phyloP scores from a whole-genome alignment of 2,888 invertebrate genomes.

The Choreutis nemorana region DNA sequence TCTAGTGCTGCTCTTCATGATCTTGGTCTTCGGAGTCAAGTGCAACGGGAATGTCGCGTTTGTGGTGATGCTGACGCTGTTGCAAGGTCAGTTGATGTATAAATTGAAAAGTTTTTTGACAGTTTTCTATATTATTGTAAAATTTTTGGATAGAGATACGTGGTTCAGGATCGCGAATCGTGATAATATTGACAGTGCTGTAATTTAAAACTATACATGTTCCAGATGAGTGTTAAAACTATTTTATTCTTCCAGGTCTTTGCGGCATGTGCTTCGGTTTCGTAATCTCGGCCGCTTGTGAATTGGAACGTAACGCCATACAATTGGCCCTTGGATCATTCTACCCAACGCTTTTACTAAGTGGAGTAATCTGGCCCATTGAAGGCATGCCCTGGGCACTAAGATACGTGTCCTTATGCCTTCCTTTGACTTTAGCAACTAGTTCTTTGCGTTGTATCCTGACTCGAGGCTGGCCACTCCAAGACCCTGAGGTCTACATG shows the following conservation, averaged over 20 bases:
- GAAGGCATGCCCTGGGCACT: slow-evolving; percentile 92
- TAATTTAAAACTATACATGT: neutral
- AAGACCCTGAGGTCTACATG: slow-evolving; percentile 84
- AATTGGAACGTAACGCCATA: slow-evolving; percentile 91
- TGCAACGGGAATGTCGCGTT: slow-evolving; percentile 87
- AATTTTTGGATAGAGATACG: too few species aligned
- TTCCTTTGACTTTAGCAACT: slow-evolving; percentile 93
- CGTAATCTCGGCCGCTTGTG: slow-evolving; percentile 91
- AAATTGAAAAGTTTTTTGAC: neutral
- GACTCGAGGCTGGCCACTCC: slow-evolving; percentile 86
- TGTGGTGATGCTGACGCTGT: slow-evolving; percentile 84
- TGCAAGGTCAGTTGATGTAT: slow-evolving; percentile 71
- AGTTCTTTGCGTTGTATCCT: slow-evolving; percentile 86
- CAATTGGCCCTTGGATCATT: slow-evolving; percentile 93
- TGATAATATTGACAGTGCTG: neutral
- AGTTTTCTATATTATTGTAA: neutral
- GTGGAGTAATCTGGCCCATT: slow-evolving; percentile 96
- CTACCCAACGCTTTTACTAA: slow-evolving; percentile 90
- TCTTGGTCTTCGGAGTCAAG: slow-evolving; percentile 88
- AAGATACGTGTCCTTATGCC: slow-evolving; percentile 80
- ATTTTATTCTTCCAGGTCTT: slow-evolving; percentile 54
- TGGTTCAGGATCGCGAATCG: neutral
- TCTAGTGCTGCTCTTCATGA: slow-evolving; percentile 90
- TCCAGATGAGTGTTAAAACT: neutral
- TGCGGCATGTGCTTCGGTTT: slow-evolving; percentile 98